Evolutionary conservation across 1,140 invertebrate species (phyloP).

Genomic region (Ceratina japonica): DNA sequence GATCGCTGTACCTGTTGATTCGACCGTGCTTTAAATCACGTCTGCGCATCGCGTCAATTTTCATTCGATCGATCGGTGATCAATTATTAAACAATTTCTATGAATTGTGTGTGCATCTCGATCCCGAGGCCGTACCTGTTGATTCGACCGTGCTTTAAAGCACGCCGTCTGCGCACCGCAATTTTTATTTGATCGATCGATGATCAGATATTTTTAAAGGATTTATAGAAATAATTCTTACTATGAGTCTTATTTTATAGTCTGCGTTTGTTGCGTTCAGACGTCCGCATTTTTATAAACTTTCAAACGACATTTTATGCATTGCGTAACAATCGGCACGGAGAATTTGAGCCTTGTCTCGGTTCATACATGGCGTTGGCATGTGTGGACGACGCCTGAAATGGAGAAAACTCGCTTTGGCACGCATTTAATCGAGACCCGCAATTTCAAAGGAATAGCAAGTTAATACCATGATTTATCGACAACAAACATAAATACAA

Average conservation of each 20-base stretch:
- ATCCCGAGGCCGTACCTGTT: constrained; percentile 52
- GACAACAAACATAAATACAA: constrained; percentile 11
- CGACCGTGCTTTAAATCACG: constrained; percentile 37
- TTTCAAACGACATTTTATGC: not conserved
- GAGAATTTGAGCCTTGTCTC: not conserved
- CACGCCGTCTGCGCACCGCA: not conserved
- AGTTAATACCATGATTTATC: constrained; percentile 16
- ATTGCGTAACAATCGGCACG: not conserved
- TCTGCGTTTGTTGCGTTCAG: too few relatives aligned
- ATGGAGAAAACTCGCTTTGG: constrained; percentile 9
- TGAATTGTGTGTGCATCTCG: constrained; percentile 9
- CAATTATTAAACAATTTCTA: too few relatives aligned
- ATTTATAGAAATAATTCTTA: too few relatives aligned
- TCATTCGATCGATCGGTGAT: too few relatives aligned
- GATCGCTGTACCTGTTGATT: constrained; percentile 55
- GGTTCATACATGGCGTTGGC: not conserved
- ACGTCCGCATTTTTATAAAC: not conserved
- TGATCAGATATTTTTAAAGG: too few relatives aligned
- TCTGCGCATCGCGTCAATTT: not conserved
- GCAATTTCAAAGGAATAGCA: not conserved
- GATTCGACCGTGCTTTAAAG: constrained; percentile 49
- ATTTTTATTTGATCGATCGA: too few relatives aligned
- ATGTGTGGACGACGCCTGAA: constrained; percentile 9
- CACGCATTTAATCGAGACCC: not conserved
- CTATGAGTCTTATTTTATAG: too few relatives aligned